Evolutionary conservation across 2,113 vertebrate species (phyloP).

Genomic region (Ranitomeya imitator): DNA sequence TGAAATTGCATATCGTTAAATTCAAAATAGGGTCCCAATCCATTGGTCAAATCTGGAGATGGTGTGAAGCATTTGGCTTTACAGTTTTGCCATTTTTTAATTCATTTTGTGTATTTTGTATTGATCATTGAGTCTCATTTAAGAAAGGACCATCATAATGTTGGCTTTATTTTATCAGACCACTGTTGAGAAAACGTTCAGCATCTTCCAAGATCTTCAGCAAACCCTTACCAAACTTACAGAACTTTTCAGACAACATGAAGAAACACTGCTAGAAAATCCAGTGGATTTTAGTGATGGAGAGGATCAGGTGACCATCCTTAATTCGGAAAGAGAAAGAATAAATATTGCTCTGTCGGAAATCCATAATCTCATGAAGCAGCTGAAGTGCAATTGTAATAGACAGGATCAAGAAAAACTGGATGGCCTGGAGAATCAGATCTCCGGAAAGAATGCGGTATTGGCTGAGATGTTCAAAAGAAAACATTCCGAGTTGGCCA

Average conservation of each 20-base stretch:
- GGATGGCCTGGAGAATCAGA: conserved; percentile 68
- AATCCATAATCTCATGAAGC: conserved; percentile 68
- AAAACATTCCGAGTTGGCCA: conserved; percentile 51
- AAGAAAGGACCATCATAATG: neutral
- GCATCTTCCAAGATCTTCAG: conserved; percentile 68
- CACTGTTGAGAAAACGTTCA: conserved; percentile 68
- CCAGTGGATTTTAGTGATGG: conserved; percentile 62
- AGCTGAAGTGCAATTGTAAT: conserved; percentile 67
- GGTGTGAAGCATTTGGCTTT: neutral
- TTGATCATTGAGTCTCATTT: neutral
- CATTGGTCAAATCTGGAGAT: too few relatives aligned
- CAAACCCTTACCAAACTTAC: conserved; percentile 63
- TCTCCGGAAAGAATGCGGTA: conserved; percentile 70
- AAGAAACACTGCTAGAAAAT: conserved; percentile 64
- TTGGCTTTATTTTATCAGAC: conserved; percentile 66
- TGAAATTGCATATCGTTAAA: too few relatives aligned
- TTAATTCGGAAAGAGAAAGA: conserved; percentile 65
- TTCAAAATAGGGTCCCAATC: too few relatives aligned
- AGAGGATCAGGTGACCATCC: conserved; percentile 58
- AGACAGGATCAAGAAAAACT: conserved; percentile 69
- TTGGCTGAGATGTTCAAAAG: conserved; percentile 71
- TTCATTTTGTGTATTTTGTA: neutral
- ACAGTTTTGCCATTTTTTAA: neutral
- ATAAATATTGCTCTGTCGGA: conserved; percentile 70
- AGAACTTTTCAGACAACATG: conserved; percentile 66